These are phyloP conservation scores for Hippasteria phrygiana DNA, from an alignment of 53 echinoderm and acorn worm species.

Conservation along the genomic window DNA sequence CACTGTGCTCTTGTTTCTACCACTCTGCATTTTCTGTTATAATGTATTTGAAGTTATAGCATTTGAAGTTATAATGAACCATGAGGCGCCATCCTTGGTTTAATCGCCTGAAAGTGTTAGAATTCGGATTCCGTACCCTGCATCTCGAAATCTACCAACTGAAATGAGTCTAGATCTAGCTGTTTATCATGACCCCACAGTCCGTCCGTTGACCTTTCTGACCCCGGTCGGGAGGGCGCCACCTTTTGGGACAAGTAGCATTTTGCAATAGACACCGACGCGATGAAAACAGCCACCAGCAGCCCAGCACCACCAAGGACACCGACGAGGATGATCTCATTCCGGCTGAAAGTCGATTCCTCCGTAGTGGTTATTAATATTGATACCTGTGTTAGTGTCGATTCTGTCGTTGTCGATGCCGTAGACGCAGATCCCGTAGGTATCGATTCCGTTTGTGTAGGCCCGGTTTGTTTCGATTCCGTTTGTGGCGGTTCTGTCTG, in stretches of 20 bases:
- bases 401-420: not conserved
- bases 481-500: not conserved
- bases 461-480: not conserved
- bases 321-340: not conserved
- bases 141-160: not conserved
- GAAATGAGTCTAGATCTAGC: not conserved
- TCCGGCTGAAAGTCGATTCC: not conserved
- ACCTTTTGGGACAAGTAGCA: not conserved
- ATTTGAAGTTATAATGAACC: not conserved
- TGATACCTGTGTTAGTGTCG: not conserved
- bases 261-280: not conserved
- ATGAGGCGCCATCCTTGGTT: not conserved
- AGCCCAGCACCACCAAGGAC: constrained; percentile 7
- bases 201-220: not conserved
- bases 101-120: not conserved
- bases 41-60: not conserved
- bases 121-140: constrained; percentile 21
- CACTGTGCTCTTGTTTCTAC: too few species aligned
- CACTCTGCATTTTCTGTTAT: too few species aligned
- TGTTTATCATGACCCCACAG: not conserved
- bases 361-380: not conserved
- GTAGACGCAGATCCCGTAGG: too few species aligned
- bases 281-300: not conserved
- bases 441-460: not conserved
- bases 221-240: not conserved